Evolutionary conservation across 2,888 invertebrate species (phyloP), one percentile per base, ranked within the genome.

Genomic region (Brachynemurus nebulosus): DNA sequence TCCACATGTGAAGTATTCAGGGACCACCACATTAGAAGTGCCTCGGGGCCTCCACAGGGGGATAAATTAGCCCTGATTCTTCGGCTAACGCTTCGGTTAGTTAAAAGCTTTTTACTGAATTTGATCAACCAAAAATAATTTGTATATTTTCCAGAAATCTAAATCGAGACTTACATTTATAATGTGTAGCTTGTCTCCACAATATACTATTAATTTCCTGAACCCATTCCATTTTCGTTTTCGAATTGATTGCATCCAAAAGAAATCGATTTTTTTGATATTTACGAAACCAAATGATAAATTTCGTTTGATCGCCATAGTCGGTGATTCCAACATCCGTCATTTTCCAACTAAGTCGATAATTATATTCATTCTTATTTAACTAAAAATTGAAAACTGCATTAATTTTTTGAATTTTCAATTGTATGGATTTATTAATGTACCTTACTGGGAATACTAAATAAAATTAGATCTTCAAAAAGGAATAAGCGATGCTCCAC

Each of bases 281-380:
- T 38, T 44, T 44, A 7, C 38, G 37, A 38, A 34, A 44, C 44
- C 44, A 44, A 8, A 44, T 38, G 16, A 37, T 37, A 17, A 44
- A 44, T 18, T 44, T 44, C 9, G n/a, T 27, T 8, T 17, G 14
- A 37, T 44, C 44, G 4, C 38, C 44, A 30, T 25, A 44, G 19
- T 44, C 44, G 11, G 44, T 44, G 25, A 44, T 17, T 9, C 44
- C 44, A 9, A 44, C 27, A 16, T 44, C 44, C n/a, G 21, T 34
- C 44, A 44, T 44, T 44, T 44, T 44, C 27, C 37, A 38, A 27
- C 44, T 44, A 25, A 18, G 25, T 23, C 14, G 14, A 9, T 25
- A 44, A 14, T 16, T 17, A 4, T 38, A 37, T 38, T 44, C 44
- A 9, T 21, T 27, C 7, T 16, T n/a, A 27, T 38, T 44, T 12